phyloP scores from a whole-genome alignment of 2,113 vertebrate genomes.

The Eonycteris spelaea region DNA sequence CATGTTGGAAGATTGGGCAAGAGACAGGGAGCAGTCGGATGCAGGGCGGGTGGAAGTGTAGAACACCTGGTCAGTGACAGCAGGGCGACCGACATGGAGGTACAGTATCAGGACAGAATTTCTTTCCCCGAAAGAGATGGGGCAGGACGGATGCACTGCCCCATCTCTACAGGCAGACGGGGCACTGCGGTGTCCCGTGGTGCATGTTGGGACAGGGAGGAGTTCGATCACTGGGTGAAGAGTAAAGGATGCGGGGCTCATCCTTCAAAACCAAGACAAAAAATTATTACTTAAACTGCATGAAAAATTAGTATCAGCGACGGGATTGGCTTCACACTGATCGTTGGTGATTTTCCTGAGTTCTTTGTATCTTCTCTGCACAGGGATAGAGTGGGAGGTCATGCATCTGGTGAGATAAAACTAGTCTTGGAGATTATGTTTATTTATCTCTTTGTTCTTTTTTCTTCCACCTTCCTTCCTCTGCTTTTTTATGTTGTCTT shows the following conservation, averaged over 20 bases:
- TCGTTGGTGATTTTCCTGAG: not conserved
- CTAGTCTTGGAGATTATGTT: not conserved
- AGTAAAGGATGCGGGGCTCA: no score
- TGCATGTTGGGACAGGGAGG: not conserved
- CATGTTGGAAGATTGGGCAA: no score
- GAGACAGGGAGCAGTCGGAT: not conserved
- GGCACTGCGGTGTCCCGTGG: not conserved
- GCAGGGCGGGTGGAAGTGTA: accelerated
- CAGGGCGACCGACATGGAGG: not conserved
- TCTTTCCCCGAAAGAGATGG: not conserved
- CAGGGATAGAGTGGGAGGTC: not conserved
- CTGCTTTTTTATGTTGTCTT: not conserved
- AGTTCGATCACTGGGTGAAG: not conserved
- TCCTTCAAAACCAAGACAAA: not conserved
- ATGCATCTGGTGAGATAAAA: not conserved
- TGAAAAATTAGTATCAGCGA: not conserved
- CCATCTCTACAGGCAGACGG: no score
- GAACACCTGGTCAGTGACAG: not conserved
- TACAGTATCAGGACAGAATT: not conserved
- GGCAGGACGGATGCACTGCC: no score
- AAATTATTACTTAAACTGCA: not conserved
- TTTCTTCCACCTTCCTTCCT: not conserved
- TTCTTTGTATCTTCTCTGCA: not conserved
- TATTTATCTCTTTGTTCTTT: not conserved
- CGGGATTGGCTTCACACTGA: not conserved